Conservation (phyloP, 2,113 vertebrate genomes). For the Colinus virginianus region DNA sequence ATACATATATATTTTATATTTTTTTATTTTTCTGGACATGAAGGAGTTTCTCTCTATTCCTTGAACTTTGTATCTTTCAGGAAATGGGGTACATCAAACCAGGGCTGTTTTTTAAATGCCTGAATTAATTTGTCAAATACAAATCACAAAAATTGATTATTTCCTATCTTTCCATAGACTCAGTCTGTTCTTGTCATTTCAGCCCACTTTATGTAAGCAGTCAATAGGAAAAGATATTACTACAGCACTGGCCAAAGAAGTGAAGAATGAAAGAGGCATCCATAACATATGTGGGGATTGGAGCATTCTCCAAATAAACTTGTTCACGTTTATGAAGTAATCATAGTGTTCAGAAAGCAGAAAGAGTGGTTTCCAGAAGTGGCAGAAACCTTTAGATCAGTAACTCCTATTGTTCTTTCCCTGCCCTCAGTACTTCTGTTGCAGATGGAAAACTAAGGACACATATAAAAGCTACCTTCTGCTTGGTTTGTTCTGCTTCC, state of each 20-base stretch:
- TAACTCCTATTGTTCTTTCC: neutral
- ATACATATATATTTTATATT: too few species aligned
- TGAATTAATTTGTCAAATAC: conserved; percentile 8
- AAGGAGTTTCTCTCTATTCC: conserved; percentile 4
- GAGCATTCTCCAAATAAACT: neutral
- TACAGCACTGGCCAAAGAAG: neutral
- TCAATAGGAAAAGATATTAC: neutral
- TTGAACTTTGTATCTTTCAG: conserved; percentile 7
- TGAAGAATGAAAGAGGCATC: neutral
- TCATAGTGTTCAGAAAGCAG: neutral
- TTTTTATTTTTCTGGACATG: neutral
- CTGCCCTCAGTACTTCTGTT: neutral
- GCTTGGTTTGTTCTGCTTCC: neutral
- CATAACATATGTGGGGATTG: neutral
- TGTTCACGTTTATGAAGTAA: neutral
- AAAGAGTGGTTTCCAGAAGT: neutral
- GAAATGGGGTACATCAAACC: conserved; percentile 6
- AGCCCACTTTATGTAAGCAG: neutral
- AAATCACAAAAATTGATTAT: neutral
- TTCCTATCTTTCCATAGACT: neutral
- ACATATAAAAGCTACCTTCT: neutral
- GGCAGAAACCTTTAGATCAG: neutral
- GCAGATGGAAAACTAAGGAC: neutral
- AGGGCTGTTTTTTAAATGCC: neutral
- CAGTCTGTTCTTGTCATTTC: neutral